Percentiles rank a stretch among this genome's conserved stretches.
phyloP scores from a whole-genome alignment of 1,140 invertebrate genomes.

The Pygmarrhopalites habei region DNA sequence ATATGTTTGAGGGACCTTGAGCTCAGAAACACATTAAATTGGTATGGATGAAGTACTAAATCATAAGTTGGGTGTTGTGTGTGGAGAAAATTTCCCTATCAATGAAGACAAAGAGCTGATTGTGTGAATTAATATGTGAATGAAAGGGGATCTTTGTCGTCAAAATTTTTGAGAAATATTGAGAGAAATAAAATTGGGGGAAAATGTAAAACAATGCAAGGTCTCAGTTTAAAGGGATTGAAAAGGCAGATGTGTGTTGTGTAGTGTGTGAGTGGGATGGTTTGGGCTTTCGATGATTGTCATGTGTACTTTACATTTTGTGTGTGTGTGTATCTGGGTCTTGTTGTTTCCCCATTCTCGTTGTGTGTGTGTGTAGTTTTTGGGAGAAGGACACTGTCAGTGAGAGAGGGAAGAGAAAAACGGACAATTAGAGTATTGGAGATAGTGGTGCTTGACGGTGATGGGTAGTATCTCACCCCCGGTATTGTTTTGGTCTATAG shows the following conservation, averaged over 20 bases:
- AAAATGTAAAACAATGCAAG: conserved; percentile 27
- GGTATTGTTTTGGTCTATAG: conserved; percentile 26
- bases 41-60: too few relatives aligned
- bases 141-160: too few relatives aligned
- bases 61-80: too few relatives aligned
- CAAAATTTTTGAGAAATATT: too few relatives aligned
- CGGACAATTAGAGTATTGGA: conserved; percentile 42
- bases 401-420: conserved; percentile 24
- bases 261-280: too few relatives aligned
- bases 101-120: too few relatives aligned
- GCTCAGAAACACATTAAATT: too few relatives aligned
- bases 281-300: too few relatives aligned
- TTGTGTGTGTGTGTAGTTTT: neutral
- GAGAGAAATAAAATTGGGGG: too few relatives aligned
- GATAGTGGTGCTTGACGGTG: conserved; percentile 39
- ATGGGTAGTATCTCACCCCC: conserved; percentile 31
- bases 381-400: conserved; percentile 12
- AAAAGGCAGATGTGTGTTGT: conserved; percentile 17
- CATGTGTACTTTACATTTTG: neutral
- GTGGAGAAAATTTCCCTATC: too few relatives aligned
- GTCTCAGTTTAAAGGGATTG: conserved; percentile 36
- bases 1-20: too few relatives aligned
- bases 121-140: too few relatives aligned
- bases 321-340: neutral
- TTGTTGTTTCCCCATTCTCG: neutral